Percentiles rank a stretch among this genome's conserved stretches.
Evolutionary conservation across 1,140 invertebrate genomes (phyloP).

Genomic region (Myzus persicae): DNA sequence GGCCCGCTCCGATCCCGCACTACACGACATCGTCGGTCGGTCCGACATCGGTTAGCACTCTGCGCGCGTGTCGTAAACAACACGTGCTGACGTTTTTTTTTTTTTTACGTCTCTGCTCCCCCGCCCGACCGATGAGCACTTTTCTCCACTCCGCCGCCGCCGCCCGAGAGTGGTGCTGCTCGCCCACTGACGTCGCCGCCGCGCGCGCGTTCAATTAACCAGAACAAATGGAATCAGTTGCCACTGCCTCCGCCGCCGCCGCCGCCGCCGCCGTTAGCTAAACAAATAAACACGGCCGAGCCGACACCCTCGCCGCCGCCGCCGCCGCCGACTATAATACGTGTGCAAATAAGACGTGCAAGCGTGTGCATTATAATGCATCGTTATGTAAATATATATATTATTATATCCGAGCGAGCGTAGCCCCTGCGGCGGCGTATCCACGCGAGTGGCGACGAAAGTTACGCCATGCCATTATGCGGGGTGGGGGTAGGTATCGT

Average conservation of each 20-base stretch:
- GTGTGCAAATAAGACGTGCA: not conserved
- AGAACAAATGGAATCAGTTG: slow-evolving; percentile 46
- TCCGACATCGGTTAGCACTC: slow-evolving; percentile 48
- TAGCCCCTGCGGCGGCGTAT: too few species aligned
- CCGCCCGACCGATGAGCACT: not conserved
- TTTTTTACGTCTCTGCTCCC: not conserved
- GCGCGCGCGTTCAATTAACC: slow-evolving; percentile 41
- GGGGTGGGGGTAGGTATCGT: too few species aligned
- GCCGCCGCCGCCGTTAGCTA: not conserved
- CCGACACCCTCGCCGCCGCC: not conserved
- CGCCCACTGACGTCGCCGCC: too few species aligned
- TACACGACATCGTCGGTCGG: not conserved
- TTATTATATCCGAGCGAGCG: too few species aligned
- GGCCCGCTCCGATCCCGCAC: not conserved
- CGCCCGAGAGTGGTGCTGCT: not conserved
- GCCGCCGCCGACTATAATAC: not conserved
- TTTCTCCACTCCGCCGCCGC: not conserved
- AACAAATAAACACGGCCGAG: slow-evolving; percentile 34
- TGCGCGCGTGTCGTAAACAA: slow-evolving; percentile 36
- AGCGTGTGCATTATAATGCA: not conserved
- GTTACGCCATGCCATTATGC: not conserved
- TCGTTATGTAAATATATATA: not conserved
- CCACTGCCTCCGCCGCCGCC: not conserved
- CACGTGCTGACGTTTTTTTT: slow-evolving; percentile 37
- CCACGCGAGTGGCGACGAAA: not conserved